These are phyloP conservation scores for Nettapus auritus DNA, from an alignment of 2,113 vertebrate genomes.

Conservation along the genomic window DNA sequence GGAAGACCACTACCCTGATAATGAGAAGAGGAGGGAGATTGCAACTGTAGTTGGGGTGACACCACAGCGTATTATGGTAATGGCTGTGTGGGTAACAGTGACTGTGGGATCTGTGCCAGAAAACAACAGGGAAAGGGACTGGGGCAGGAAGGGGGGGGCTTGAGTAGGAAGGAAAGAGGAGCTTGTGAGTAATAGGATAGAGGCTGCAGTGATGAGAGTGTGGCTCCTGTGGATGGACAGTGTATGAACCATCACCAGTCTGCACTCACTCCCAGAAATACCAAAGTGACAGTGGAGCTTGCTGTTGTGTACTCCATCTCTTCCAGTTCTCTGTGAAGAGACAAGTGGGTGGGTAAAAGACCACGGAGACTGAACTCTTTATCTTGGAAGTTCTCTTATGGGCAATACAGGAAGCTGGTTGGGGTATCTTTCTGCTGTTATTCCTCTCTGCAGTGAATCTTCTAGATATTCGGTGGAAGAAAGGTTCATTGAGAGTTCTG, in stretches of 20 bases:
- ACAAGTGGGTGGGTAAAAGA: background rate
- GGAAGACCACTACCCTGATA: slow-evolving; percentile 94
- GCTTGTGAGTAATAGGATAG: background rate
- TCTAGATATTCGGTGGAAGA: background rate
- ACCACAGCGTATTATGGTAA: slow-evolving; percentile 93
- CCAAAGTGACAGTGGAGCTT: background rate
- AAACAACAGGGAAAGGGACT: background rate
- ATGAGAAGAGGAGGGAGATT: slow-evolving; percentile 88
- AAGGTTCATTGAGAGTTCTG: background rate
- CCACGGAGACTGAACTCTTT: background rate
- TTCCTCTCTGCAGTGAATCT: background rate
- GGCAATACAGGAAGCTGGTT: background rate
- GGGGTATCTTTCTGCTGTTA: background rate
- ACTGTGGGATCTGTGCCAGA: background rate
- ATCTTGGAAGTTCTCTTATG: background rate
- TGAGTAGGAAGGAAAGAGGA: background rate
- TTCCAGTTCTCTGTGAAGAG: background rate
- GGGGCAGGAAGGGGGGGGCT: background rate
- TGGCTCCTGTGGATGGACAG: background rate
- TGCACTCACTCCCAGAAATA: background rate
- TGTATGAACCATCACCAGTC: background rate
- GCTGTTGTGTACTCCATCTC: background rate
- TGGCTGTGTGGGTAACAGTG: background rate
- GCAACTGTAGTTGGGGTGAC: slow-evolving; percentile 89
- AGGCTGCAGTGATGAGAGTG: background rate